Conservation (phyloP, 2,113 vertebrate genomes). For the Girardinichthys multiradiatus region DNA sequence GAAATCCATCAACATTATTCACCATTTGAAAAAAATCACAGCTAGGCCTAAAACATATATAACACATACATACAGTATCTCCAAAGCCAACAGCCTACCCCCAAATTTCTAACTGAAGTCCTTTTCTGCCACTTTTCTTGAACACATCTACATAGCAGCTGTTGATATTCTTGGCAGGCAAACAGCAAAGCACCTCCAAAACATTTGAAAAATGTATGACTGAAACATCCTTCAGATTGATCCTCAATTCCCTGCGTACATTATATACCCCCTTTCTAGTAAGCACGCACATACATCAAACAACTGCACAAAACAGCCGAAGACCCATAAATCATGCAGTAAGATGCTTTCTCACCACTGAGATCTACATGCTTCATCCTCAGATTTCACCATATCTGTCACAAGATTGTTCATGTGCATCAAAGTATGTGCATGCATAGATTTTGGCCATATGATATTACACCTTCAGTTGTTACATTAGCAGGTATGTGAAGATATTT, state of each 20-base stretch:
- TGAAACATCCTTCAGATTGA: constrained; percentile 66
- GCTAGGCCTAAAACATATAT: neutral
- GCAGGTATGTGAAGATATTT: neutral
- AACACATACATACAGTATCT: neutral
- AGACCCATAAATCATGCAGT: constrained; percentile 70
- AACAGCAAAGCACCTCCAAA: constrained; percentile 43
- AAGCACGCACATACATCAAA: constrained; percentile 74
- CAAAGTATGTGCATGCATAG: constrained; percentile 20
- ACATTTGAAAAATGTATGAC: constrained; percentile 73
- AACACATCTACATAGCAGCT: constrained; percentile 14
- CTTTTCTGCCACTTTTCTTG: constrained; percentile 1
- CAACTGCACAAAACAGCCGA: constrained; percentile 56
- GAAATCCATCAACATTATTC: neutral
- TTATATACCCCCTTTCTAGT: constrained; percentile 60
- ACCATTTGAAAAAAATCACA: constrained; percentile 5
- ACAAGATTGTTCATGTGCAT: constrained; percentile 38
- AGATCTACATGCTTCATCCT: constrained; percentile 46
- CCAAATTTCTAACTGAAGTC: neutral
- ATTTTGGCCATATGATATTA: constrained; percentile 24
- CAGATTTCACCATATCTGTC: constrained; percentile 13
- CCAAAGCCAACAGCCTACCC: neutral
- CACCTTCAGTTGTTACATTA: neutral
- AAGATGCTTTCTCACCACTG: constrained; percentile 34
- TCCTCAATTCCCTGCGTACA: constrained; percentile 51
- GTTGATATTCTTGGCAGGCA: constrained; percentile 62